Conservation (phyloP, 2,113 vertebrate species). For the Pristiophorus japonicus region DNA sequence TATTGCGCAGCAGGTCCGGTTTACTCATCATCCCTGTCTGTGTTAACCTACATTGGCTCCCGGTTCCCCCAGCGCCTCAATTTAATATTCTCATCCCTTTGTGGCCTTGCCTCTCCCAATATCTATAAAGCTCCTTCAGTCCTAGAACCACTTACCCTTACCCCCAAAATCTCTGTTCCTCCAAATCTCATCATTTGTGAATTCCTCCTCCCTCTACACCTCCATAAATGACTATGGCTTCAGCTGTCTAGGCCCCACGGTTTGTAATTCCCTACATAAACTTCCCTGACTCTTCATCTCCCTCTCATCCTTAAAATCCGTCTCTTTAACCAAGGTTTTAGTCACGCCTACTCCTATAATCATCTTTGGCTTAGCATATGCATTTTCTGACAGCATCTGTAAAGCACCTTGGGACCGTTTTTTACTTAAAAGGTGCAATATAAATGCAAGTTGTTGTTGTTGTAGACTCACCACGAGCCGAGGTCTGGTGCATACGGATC, state of each 20-base stretch:
- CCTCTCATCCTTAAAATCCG: background rate
- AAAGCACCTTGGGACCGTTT: background rate
- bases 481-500: conserved; percentile 93
- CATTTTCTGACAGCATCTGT: background rate
- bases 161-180: background rate
- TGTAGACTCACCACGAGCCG: conserved; percentile 71
- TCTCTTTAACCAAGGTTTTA: background rate
- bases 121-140: background rate
- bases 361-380: background rate
- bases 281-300: background rate
- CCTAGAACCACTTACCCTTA: background rate
- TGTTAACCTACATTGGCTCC: background rate
- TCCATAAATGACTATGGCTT: background rate
- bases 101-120: background rate
- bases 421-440: too few relatives aligned
- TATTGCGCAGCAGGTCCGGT: background rate
- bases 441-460: background rate
- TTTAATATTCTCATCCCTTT: background rate
- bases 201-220: background rate
- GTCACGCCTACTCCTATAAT: background rate
- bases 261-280: background rate
- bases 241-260: background rate
- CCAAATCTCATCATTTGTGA: too few relatives aligned
- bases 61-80: background rate
- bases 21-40: background rate